Evolutionary conservation across 2,888 invertebrate genomes (phyloP).

Genomic region (Campoletis raptor): DNA sequence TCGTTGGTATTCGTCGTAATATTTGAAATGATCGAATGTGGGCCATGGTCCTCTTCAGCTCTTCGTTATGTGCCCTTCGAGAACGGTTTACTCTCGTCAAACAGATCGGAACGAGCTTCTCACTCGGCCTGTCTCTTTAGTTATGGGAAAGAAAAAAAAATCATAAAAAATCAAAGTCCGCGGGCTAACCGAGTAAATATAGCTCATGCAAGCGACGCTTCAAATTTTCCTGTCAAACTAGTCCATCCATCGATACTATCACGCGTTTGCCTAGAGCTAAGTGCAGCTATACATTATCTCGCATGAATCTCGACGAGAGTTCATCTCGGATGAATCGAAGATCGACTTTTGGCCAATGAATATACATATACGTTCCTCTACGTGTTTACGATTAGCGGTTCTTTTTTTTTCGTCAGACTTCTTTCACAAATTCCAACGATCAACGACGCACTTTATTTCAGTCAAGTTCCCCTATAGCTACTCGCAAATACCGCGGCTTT

Average conservation of each 20-base stretch:
- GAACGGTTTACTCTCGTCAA: slow-evolving; percentile 43
- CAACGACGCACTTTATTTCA: slow-evolving; percentile 33
- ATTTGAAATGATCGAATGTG: slow-evolving; percentile 68
- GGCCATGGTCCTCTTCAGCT: slow-evolving; percentile 65
- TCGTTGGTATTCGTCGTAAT: slow-evolving; percentile 58
- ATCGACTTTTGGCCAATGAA: neutral
- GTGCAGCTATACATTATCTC: neutral
- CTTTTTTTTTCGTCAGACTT: slow-evolving; percentile 32
- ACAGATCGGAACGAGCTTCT: slow-evolving; percentile 22
- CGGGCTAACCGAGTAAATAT: slow-evolving; percentile 35
- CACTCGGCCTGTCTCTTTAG: neutral
- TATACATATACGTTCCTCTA: neutral
- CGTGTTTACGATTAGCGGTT: slow-evolving; percentile 6
- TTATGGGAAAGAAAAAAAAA: slow-evolving; percentile 3
- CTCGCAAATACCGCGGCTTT: slow-evolving; percentile 41
- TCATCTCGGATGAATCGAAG: slow-evolving; percentile 4
- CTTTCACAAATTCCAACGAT: slow-evolving; percentile 41
- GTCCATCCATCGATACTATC: slow-evolving; percentile 71
- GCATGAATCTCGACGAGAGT: neutral
- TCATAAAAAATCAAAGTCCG: neutral
- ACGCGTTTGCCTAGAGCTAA: slow-evolving; percentile 2
- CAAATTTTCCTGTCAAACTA: slow-evolving; percentile 75
- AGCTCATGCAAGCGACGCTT: slow-evolving; percentile 63
- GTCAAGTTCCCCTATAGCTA: slow-evolving; percentile 36
- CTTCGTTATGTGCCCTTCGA: slow-evolving; percentile 25